phyloP scores from a whole-genome alignment of 2,113 vertebrate genomes.

The Progne subis region DNA sequence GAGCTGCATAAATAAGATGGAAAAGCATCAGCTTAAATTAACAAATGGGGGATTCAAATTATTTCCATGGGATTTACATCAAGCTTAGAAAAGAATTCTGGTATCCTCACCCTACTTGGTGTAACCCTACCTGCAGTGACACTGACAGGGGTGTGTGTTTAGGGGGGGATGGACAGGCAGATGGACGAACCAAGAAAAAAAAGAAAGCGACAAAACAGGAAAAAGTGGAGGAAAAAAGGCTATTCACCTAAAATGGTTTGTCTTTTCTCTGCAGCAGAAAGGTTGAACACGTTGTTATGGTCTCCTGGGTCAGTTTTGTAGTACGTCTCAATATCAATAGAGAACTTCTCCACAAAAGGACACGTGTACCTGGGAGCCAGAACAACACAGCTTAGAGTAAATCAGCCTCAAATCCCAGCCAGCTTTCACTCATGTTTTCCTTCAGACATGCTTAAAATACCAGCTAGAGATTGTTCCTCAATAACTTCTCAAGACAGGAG shows the following conservation, averaged over 20 bases:
- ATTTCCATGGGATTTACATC: not conserved
- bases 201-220: not conserved
- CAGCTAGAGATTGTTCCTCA: not conserved
- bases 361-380: conserved; percentile 88
- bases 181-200: not conserved
- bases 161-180: not conserved
- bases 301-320: conserved; percentile 93
- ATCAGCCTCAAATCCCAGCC: not conserved
- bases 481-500: not conserved
- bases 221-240: not conserved
- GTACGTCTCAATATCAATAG: conserved; percentile 98
- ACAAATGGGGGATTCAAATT: not conserved
- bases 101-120: not conserved
- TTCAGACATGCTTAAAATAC: not conserved
- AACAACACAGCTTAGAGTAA: not conserved
- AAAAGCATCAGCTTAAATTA: not conserved
- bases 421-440: not conserved
- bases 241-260: conserved; percentile 86
- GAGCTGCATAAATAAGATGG: not conserved
- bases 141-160: not conserved
- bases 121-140: not conserved
- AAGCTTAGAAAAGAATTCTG: not conserved
- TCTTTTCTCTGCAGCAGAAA: conserved; percentile 89
- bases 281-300: conserved; percentile 90
- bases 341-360: conserved; percentile 99